phyloP scores from a whole-genome alignment of 2,888 invertebrate genomes.

The Fragum fragum region DNA sequence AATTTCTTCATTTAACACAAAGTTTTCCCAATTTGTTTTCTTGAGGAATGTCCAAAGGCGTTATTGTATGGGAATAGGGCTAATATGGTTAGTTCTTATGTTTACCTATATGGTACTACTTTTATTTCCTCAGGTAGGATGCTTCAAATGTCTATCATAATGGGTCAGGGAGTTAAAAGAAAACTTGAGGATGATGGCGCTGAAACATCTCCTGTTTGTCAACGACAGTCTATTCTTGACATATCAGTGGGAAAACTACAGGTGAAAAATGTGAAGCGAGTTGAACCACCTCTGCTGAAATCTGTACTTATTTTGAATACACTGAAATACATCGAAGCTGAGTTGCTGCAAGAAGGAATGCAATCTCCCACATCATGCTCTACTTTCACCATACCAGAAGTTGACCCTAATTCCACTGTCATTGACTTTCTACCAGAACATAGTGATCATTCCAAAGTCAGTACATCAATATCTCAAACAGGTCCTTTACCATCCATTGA shows the following conservation, averaged over 20 bases:
- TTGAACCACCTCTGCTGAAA: slow-evolving; percentile 95
- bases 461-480: slow-evolving; percentile 37
- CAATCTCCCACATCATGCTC: slow-evolving; percentile 62
- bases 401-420: slow-evolving; percentile 68
- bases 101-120: background rate
- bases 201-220: slow-evolving; percentile 49
- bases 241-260: slow-evolving; percentile 97
- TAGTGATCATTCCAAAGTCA: slow-evolving; percentile 48
- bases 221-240: slow-evolving; percentile 94
- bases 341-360: slow-evolving; percentile 90
- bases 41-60: too few species aligned
- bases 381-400: slow-evolving; percentile 66
- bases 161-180: slow-evolving; percentile 73
- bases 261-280: slow-evolving; percentile 88
- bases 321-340: slow-evolving; percentile 94
- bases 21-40: too few species aligned
- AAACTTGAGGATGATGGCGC: slow-evolving; percentile 61
- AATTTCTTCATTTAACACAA: too few species aligned
- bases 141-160: slow-evolving; percentile 48
- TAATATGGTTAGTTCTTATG: background rate
- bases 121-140: slow-evolving; percentile 14
- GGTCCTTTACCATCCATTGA: slow-evolving; percentile 74
- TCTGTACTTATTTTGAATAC: slow-evolving; percentile 98
- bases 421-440: slow-evolving; percentile 70
- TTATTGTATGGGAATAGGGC: too few species aligned